A percentile compares a stretch with the other conserved stretches of the same genome.
Evolutionary conservation across 1,140 invertebrate species (phyloP).

Genomic region (Nixonia krombeini): DNA sequence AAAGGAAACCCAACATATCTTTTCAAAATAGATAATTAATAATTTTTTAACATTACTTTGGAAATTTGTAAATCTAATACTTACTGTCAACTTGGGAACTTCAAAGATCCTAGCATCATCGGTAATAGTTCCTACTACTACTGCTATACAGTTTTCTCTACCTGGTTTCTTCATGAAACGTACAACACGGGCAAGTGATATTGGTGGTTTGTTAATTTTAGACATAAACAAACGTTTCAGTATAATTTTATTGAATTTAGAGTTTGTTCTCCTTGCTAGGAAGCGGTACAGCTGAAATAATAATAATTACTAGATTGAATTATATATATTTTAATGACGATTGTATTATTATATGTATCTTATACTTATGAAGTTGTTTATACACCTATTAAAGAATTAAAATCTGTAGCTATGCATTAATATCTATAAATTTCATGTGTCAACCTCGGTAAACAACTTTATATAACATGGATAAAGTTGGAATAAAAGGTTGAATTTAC

Average conservation of each 20-base stretch:
- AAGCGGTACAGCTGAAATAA: slow-evolving; percentile 93
- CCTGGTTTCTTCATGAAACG: slow-evolving; percentile 90
- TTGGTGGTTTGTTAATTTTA: slow-evolving; percentile 92
- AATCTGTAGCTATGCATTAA: neutral
- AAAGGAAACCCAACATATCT: no score
- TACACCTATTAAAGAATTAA: neutral
- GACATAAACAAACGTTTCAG: slow-evolving; percentile 98
- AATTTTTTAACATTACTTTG: no score
- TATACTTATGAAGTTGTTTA: no score
- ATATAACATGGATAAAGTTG: slow-evolving; percentile 27
- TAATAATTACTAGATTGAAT: slow-evolving; percentile 45
- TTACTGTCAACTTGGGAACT: slow-evolving; percentile 91
- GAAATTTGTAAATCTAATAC: no score
- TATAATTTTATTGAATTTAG: slow-evolving; percentile 98
- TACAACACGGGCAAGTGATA: slow-evolving; percentile 90
- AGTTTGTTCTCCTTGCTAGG: slow-evolving; percentile 92
- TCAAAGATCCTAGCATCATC: slow-evolving; percentile 95
- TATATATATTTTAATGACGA: neutral
- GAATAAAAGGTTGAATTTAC: slow-evolving; percentile 58
- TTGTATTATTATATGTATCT: no score
- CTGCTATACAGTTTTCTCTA: slow-evolving; percentile 89
- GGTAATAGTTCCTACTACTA: slow-evolving; percentile 95
- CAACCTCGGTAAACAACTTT: slow-evolving; percentile 55
- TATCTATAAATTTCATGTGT: slow-evolving; percentile 31
- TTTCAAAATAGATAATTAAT: no score